Evolutionary conservation across 2,113 vertebrate genomes (phyloP).

Genomic region (Tychaedon coryphoeus): DNA sequence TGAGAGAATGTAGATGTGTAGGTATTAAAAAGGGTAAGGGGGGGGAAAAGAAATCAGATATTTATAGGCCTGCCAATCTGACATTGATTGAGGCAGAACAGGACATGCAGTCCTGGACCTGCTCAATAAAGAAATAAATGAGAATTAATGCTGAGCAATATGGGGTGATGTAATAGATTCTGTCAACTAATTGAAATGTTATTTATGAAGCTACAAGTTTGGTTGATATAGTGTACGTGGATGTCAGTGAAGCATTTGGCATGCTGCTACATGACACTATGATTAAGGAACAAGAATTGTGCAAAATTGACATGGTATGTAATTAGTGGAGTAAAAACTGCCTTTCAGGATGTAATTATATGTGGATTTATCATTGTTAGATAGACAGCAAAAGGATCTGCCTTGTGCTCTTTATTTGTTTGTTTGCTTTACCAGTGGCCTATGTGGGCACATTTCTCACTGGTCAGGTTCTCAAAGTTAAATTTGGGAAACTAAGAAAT

Average conservation of each 20-base stretch:
- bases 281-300: constrained; percentile 24
- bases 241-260: constrained; percentile 14
- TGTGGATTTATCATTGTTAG: neutral
- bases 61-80: neutral
- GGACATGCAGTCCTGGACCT: neutral
- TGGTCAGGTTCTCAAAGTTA: neutral
- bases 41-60: neutral
- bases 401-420: neutral
- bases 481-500: neutral
- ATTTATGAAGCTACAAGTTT: constrained; percentile 42
- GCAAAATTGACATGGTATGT: neutral
- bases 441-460: neutral
- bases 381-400: neutral
- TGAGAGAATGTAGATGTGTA: neutral
- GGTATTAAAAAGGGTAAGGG: neutral
- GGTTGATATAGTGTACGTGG: neutral
- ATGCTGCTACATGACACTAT: neutral
- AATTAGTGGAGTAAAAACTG: constrained; percentile 19
- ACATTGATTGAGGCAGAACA: constrained; percentile 2
- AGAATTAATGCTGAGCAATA: constrained; percentile 21
- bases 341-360: constrained; percentile 3
- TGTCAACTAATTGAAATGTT: constrained; percentile 50
- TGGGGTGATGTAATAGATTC: constrained; percentile 25
- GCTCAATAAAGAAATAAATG: constrained; percentile 37
- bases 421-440: neutral